Evolutionary conservation across 2,797 vertebrate genomes (phyloP).

Genomic region (Gila robusta): DNA sequence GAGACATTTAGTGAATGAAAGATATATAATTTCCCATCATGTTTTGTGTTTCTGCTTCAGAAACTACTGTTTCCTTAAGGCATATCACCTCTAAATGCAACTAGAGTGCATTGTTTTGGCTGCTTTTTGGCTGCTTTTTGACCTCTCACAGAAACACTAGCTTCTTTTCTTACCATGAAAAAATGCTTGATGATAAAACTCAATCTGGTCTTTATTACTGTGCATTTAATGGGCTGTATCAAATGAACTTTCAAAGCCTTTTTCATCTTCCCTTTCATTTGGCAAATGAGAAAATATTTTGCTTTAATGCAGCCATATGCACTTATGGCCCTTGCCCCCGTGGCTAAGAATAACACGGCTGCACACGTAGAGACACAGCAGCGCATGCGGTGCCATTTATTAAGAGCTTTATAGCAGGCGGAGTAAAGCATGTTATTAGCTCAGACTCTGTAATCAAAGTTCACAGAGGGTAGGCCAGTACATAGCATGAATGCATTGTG

Average conservation of each 20-base stretch:
- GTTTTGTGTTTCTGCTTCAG: constrained; percentile 10
- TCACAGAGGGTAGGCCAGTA: constrained; percentile 45
- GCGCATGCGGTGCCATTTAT: constrained; percentile 48
- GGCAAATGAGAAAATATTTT: constrained; percentile 41
- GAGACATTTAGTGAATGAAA: constrained; percentile 41
- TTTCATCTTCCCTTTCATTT: constrained; percentile 40
- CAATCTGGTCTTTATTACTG: constrained; percentile 49
- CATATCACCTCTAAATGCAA: constrained; percentile 24
- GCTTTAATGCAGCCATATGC: constrained; percentile 44
- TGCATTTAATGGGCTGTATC: constrained; percentile 55
- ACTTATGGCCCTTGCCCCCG: constrained; percentile 35
- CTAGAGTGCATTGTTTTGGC: constrained; percentile 12
- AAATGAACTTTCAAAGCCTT: constrained; percentile 52
- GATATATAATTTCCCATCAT: constrained; percentile 32
- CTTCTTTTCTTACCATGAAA: constrained; percentile 24
- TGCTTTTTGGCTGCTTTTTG: neutral
- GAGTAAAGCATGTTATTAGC: constrained; percentile 45
- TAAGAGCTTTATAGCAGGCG: constrained; percentile 49
- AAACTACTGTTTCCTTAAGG: neutral
- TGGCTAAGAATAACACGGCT: constrained; percentile 47
- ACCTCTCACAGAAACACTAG: constrained; percentile 36
- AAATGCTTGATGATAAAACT: constrained; percentile 46
- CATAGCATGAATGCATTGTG: constrained; percentile 44
- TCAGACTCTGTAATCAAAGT: constrained; percentile 59
- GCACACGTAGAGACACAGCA: constrained; percentile 39